phyloP scores from a whole-genome alignment of 2,113 vertebrate species.

The Pipra filicauda region DNA sequence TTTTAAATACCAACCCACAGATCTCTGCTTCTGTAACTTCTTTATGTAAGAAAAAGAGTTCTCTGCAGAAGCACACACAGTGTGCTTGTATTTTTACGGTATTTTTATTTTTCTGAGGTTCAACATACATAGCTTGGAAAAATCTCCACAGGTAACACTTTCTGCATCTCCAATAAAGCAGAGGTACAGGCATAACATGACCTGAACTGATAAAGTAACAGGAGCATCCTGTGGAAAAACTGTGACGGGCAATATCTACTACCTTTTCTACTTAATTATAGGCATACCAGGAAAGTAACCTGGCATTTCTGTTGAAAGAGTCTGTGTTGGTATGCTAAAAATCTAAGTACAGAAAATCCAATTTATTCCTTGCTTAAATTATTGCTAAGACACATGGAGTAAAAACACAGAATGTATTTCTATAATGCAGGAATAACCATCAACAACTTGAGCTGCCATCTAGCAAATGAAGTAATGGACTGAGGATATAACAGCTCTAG shows the following conservation, averaged over 20 bases:
- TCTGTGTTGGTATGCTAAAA: not conserved
- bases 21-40: not conserved
- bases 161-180: not conserved
- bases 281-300: not conserved
- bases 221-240: not conserved
- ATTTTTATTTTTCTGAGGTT: not conserved
- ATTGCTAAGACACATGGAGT: not conserved
- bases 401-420: not conserved
- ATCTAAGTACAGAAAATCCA: not conserved
- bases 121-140: not conserved
- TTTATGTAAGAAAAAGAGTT: not conserved
- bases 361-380: not conserved
- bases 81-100: too few relatives aligned
- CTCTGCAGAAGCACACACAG: not conserved
- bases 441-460: not conserved
- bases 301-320: not conserved
- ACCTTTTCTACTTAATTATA: not conserved
- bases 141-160: not conserved
- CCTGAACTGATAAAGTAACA: not conserved
- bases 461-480: not conserved
- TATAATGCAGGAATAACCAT: not conserved
- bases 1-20: not conserved
- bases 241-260: not conserved
- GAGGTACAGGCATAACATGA: not conserved
- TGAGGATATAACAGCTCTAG: not conserved